Base-by-base conservation (phyloP, 1,140 invertebrate genomes). In the Rhagoletis zephyria region DNA sequence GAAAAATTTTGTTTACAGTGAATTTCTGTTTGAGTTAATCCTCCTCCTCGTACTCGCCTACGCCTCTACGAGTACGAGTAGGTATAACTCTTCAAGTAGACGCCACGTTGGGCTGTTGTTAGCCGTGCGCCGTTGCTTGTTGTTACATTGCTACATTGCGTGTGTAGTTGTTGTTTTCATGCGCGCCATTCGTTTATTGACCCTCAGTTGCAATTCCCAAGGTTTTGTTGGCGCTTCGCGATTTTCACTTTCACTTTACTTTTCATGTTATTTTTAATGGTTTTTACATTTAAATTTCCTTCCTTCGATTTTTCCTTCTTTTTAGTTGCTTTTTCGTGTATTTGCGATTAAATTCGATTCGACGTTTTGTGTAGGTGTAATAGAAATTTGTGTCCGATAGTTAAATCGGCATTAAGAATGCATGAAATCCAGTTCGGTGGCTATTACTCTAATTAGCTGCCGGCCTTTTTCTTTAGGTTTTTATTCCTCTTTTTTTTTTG, bases 251-350 rank as follows among this genome's bases (percentile, higher is more conserved):
- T 56, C 48, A 14, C 2, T 81, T 81, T 48, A 81, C n/a, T 81
- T 74, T 74, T 12, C 48, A 10, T 81, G n/a, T 56, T 30, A 30
- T 30, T 30, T 30, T 30, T 30, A 30, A 30, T 30, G 30, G 30
- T 0, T 81, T 81, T 56, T 16, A n/a, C 51, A 81, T 81, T 81
- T 5, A 81, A 81, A 56, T 81, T 81, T 51, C 45, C 74, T 81
- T 81, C 48, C 74, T 81, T 81, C 48, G 16, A 59, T 59, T 59
- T 30, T 56, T 51, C 48, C 74, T 30, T 51, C 74, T 30, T 30
- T 30, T 81, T 6, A 19, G n/a, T 81, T 45, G 74, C 19, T 81
- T 0, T 51, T 42, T 2, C 16, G 16, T 56, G 51, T 77, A 56
- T 56, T 81, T 19, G 7, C 9, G 74, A 10, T 81, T 19, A 56